Conservation (phyloP, 2,888 invertebrate genomes). For the Heliconius erato region DNA sequence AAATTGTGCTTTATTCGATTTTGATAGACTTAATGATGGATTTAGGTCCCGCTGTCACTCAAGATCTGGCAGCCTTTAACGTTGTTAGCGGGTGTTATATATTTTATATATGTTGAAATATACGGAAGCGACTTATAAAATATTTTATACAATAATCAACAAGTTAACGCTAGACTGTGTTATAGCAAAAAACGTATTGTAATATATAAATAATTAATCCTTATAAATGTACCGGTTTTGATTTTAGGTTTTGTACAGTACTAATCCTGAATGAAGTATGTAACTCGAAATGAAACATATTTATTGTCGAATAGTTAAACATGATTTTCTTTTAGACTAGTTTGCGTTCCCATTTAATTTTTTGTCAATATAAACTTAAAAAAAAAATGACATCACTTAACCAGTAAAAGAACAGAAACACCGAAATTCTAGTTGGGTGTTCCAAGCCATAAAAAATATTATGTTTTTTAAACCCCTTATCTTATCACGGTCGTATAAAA, state of each 20-base stretch:
- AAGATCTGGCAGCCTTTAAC: slow-evolving; percentile 54
- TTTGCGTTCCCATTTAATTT: background rate
- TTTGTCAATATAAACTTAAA: background rate
- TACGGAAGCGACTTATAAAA: background rate
- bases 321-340: too few relatives aligned
- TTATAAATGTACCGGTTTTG: too few relatives aligned
- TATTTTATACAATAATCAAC: background rate
- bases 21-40: slow-evolving; percentile 83
- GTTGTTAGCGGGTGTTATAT: slow-evolving; percentile 43
- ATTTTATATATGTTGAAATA: slow-evolving; percentile 27
- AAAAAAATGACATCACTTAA: background rate
- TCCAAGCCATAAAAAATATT: slow-evolving; percentile 65
- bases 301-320: too few relatives aligned
- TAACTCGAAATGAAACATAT: too few relatives aligned
- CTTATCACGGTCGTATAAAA: slow-evolving; percentile 71
- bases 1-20: slow-evolving; percentile 85
- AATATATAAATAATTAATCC: too few relatives aligned
- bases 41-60: slow-evolving; percentile 77
- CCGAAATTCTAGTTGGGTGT: slow-evolving; percentile 62
- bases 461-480: slow-evolving; percentile 64
- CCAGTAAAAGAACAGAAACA: slow-evolving; percentile 38
- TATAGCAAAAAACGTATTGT: too few relatives aligned
- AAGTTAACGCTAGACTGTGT: too few relatives aligned
- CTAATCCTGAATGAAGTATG: too few relatives aligned
- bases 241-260: too few relatives aligned